These are phyloP conservation scores for Tinea pellionella DNA, from an alignment of 2,888 invertebrate species.

Conservation along the genomic window DNA sequence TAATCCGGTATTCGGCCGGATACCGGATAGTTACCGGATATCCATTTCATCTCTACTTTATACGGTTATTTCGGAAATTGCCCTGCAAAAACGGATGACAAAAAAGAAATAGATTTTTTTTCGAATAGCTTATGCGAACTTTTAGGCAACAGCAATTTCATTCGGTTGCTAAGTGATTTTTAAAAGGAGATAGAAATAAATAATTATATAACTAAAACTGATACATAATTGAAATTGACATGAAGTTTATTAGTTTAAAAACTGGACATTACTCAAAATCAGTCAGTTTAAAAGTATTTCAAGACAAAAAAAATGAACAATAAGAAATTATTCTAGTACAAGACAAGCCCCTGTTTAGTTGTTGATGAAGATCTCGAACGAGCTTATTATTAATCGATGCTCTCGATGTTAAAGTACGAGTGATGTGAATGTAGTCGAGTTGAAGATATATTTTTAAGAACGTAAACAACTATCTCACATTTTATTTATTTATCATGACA, in stretches of 20 bases:
- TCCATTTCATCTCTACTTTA: too few species aligned
- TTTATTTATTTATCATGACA: too few species aligned
- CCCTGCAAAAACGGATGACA: too few species aligned
- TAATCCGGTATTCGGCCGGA: too few species aligned
- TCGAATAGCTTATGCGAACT: too few species aligned
- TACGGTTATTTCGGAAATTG: too few species aligned
- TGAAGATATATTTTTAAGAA: not conserved
- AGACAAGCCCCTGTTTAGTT: slow-evolving; percentile 18
- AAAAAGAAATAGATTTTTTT: too few species aligned
- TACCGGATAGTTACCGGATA: too few species aligned
- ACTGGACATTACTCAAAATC: not conserved
- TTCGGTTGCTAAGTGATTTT: too few species aligned
- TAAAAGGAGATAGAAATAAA: too few species aligned
- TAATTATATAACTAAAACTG: too few species aligned
- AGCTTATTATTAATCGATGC: slow-evolving; percentile 34
- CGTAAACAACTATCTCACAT: not conserved
- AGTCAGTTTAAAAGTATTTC: not conserved
- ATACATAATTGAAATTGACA: not conserved
- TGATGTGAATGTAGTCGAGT: not conserved
- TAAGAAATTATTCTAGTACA: not conserved
- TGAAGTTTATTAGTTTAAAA: not conserved
- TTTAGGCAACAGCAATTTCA: too few species aligned
- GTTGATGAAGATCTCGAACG: slow-evolving; percentile 28
- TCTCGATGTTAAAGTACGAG: slow-evolving; percentile 7
- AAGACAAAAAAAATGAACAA: not conserved